Evolutionary conservation across 2,797 vertebrate species (phyloP).

Genomic region (Danio kyathit): DNA sequence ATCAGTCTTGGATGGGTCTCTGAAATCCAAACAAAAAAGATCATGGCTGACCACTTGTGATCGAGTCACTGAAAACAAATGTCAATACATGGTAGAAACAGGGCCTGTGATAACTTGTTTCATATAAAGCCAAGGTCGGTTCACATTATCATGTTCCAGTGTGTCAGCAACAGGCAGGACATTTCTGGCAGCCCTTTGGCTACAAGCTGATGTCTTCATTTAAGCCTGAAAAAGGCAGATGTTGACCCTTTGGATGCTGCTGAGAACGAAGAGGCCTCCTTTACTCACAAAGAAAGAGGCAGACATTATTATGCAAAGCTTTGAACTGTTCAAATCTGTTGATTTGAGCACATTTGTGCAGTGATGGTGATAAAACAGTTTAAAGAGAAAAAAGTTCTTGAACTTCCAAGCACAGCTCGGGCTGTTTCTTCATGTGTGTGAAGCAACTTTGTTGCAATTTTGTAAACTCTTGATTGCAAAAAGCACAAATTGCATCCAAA

Average conservation of each 20-base stretch:
- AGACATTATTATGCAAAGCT: constrained; percentile 28
- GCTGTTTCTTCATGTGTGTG: not conserved
- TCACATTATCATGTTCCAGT: constrained; percentile 17
- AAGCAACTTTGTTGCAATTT: constrained; percentile 8
- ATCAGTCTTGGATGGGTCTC: too few species aligned
- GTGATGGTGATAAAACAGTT: not conserved
- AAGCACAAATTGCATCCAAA: constrained; percentile 4
- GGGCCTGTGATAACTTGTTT: not conserved
- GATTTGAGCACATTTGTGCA: not conserved
- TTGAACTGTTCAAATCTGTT: constrained; percentile 12
- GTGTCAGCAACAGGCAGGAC: constrained; percentile 2
- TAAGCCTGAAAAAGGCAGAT: constrained; percentile 33
- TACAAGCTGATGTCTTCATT: constrained; percentile 39
- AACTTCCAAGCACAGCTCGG: not conserved
- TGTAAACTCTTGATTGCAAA: constrained; percentile 20
- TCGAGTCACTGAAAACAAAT: too few species aligned
- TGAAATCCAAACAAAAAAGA: not conserved
- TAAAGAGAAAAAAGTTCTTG: not conserved
- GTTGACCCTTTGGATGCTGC: constrained; percentile 35
- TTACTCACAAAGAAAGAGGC: constrained; percentile 27
- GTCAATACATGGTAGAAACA: not conserved
- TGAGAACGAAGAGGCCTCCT: constrained; percentile 7
- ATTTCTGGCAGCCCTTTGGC: constrained; percentile 12
- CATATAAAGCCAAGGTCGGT: not conserved
- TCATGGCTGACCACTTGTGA: too few species aligned